phyloP scores from a whole-genome alignment of 2,888 invertebrate species.

The Poecilus cupreus region DNA sequence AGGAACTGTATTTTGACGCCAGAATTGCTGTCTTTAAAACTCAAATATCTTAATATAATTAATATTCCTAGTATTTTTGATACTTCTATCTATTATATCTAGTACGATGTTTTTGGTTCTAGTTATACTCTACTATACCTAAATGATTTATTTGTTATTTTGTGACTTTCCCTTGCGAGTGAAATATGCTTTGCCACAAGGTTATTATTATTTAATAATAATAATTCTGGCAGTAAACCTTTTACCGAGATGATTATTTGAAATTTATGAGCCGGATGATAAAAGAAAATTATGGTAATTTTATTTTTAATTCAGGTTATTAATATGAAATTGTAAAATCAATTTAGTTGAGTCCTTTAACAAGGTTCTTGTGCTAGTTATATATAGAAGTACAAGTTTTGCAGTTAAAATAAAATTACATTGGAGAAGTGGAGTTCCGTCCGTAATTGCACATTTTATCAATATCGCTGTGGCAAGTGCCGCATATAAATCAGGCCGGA shows the following conservation, averaged over 20 bases:
- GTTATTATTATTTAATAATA: not conserved
- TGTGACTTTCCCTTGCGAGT: no score
- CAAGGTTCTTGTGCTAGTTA: not conserved
- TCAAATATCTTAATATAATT: no score
- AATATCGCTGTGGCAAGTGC: not conserved
- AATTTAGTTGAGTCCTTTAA: not conserved
- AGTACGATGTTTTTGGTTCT: no score
- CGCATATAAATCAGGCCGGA: not conserved
- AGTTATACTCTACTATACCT: no score
- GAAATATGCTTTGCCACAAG: no score
- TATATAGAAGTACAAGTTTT: no score
- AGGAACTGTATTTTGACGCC: no score
- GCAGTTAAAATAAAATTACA: not conserved
- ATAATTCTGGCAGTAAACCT: not conserved
- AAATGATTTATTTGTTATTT: no score
- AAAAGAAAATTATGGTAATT: slow-evolving; percentile 6
- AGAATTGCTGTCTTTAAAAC: no score
- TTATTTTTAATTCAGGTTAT: not conserved
- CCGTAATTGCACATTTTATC: not conserved
- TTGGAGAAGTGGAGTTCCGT: not conserved
- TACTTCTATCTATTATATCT: no score
- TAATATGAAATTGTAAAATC: slow-evolving; percentile 23
- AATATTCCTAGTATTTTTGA: no score
- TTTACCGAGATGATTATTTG: not conserved
- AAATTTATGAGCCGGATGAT: slow-evolving; percentile 22